Evolutionary conservation across 2,113 vertebrate species (phyloP).

Genomic region (Apteryx mantelli): DNA sequence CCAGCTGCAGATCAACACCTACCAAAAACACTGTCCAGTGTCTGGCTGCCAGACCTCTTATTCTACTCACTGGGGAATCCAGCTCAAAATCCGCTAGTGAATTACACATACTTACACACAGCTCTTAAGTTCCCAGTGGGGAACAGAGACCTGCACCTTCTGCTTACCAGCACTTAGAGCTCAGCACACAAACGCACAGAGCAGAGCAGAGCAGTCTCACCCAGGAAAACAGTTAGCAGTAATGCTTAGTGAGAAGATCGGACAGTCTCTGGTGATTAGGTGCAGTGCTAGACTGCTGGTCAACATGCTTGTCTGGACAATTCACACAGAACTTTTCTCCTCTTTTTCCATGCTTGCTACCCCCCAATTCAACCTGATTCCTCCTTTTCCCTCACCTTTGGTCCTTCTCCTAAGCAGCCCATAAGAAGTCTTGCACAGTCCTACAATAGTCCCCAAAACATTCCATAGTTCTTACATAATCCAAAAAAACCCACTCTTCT

Average conservation of each 20-base stretch:
- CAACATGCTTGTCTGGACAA: too few species aligned
- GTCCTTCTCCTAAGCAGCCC: not conserved
- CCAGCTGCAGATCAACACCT: not conserved
- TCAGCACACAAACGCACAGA: not conserved
- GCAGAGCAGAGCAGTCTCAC: not conserved
- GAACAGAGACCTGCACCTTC: not conserved
- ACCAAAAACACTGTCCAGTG: not conserved
- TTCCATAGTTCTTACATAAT: not conserved
- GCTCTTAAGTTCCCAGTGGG: not conserved
- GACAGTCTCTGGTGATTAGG: not conserved
- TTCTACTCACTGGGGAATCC: not conserved
- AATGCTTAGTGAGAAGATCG: not conserved
- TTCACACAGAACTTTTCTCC: not conserved
- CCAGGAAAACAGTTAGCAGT: not conserved
- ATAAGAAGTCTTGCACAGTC: not conserved
- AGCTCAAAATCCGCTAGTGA: not conserved
- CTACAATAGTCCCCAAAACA: not conserved
- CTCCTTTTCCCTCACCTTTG: not conserved
- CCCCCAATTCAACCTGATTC: rapidly evolving
- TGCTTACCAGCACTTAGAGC: not conserved
- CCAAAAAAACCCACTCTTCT: too few species aligned
- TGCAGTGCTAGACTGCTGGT: not conserved
- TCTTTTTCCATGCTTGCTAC: not conserved
- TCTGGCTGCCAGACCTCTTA: not conserved
- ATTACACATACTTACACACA: not conserved